Conservation (phyloP, 2,888 invertebrate genomes). For the Drosophila tanythrix region DNA sequence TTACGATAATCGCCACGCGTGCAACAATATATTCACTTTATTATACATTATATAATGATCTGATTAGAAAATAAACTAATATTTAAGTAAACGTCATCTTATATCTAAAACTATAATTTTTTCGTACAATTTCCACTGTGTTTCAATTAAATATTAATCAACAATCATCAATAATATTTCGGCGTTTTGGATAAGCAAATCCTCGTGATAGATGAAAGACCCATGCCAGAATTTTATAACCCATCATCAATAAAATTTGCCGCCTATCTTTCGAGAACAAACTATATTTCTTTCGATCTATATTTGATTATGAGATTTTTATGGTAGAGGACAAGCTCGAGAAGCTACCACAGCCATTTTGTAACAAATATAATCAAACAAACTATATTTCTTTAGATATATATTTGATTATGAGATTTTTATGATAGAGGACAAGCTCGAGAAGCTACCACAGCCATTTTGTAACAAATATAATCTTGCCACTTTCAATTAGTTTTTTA, state of each 20-base stretch:
- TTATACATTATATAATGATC: background rate
- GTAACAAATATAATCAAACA: too few species aligned
- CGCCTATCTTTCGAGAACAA: background rate
- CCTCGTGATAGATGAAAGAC: background rate
- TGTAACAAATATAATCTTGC: too few species aligned
- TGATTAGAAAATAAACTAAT: background rate
- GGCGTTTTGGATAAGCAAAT: background rate
- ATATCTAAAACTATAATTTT: background rate
- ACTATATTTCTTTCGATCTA: too few species aligned
- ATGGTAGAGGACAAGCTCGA: background rate
- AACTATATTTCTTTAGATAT: too few species aligned
- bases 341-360: background rate
- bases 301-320: background rate
- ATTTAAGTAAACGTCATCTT: background rate
- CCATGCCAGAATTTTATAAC: background rate
- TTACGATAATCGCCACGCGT: slow-evolving; percentile 16
- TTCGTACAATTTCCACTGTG: background rate
- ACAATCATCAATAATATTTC: background rate
- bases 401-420: background rate
- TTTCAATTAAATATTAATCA: background rate
- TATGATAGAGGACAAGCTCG: background rate
- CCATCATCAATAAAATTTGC: background rate
- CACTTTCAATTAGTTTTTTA: background rate
- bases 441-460: background rate
- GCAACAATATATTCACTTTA: slow-evolving; percentile 11